phyloP scores from a whole-genome alignment of 1,140 invertebrate genomes.

The Metaphire vulgaris region DNA sequence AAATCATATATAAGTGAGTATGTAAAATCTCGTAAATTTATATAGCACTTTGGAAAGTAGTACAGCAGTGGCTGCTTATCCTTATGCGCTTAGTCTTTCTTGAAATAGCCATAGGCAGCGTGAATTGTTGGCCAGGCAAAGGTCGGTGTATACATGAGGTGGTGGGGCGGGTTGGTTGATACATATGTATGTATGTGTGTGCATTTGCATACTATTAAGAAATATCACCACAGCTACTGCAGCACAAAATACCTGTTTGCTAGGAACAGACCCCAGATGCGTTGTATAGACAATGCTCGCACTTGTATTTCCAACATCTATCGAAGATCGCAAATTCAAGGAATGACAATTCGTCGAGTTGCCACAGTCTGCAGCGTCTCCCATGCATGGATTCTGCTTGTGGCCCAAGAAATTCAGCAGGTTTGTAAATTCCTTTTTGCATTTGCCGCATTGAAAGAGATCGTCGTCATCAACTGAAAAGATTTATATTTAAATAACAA shows the following conservation, averaged over 20 bases:
- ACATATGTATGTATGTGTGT: too few species aligned
- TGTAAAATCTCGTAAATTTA: too few species aligned
- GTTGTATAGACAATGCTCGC: neutral
- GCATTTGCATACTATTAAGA: too few species aligned
- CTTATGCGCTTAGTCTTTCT: too few species aligned
- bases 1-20: too few species aligned
- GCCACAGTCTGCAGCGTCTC: neutral
- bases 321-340: neutral
- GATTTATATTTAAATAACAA: too few species aligned
- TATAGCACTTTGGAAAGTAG: too few species aligned
- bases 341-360: neutral
- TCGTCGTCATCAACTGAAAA: slow-evolving; percentile 58
- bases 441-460: slow-evolving; percentile 64
- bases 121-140: too few species aligned
- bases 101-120: too few species aligned
- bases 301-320: neutral
- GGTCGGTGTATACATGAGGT: too few species aligned
- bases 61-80: too few species aligned
- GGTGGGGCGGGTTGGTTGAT: too few species aligned
- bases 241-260: neutral
- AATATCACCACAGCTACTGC: neutral
- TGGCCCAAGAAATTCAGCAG: slow-evolving; percentile 58
- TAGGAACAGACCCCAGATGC: neutral
- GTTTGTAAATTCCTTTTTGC: slow-evolving; percentile 61
- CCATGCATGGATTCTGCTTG: slow-evolving; percentile 54